These are phyloP conservation scores for Hoplodrina ambigua DNA, from an alignment of 2,888 invertebrate genomes.

Conservation along the genomic window DNA sequence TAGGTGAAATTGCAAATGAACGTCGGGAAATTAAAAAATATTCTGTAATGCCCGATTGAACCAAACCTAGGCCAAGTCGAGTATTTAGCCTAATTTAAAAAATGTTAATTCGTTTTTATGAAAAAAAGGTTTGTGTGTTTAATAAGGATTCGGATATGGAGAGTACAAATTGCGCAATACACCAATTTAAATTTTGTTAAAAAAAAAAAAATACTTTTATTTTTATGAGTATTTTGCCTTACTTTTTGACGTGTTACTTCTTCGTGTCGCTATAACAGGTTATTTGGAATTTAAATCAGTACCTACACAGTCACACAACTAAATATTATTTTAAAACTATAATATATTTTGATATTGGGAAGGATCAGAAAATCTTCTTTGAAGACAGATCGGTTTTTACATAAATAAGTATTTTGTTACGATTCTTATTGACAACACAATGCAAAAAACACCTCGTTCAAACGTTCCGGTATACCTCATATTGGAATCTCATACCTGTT, in stretches of 20 bases:
- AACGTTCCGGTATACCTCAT: not conserved
- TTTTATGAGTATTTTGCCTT: not conserved
- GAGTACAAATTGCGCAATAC: no score
- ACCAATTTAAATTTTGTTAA: no score
- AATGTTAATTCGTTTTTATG: not conserved
- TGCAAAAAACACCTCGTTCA: not conserved
- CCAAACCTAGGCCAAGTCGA: not conserved
- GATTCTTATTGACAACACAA: not conserved
- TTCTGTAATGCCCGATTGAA: constrained; percentile 11
- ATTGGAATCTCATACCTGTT: no score
- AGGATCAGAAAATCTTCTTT: not conserved
- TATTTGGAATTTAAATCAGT: not conserved
- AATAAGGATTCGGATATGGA: no score
- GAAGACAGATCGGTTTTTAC: not conserved
- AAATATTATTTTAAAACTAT: not conserved
- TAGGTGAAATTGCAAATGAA: not conserved
- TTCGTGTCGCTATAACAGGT: not conserved
- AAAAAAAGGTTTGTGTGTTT: not conserved
- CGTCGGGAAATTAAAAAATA: not conserved
- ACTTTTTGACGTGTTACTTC: not conserved
- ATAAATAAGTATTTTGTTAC: not conserved
- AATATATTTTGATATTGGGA: not conserved
- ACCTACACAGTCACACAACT: not conserved
- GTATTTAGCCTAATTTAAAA: constrained; percentile 1
- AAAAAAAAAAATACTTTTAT: no score